These are phyloP conservation scores for Hyposoter dolosus DNA, from an alignment of 2,888 invertebrate species.

Conservation along the genomic window DNA sequence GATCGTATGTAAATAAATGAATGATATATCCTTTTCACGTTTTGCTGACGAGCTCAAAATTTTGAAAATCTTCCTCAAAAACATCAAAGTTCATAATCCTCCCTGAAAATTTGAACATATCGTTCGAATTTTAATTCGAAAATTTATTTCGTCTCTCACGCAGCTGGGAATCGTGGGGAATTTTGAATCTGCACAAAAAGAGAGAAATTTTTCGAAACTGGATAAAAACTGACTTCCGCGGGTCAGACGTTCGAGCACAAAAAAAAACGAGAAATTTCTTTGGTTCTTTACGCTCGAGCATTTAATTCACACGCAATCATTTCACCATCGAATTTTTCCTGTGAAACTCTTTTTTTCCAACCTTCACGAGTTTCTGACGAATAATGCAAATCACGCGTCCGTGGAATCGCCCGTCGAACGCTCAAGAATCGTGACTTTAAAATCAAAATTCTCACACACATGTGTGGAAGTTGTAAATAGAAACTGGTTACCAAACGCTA, in stretches of 20 bases:
- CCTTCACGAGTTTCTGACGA: constrained; percentile 32
- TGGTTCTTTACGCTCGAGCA: background rate
- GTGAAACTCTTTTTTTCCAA: constrained; percentile 42
- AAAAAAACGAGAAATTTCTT: background rate
- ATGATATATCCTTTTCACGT: background rate
- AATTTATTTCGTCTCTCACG: background rate
- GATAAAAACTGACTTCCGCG: background rate
- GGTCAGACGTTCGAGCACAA: background rate
- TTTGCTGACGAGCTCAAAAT: background rate
- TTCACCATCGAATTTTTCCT: constrained; percentile 48
- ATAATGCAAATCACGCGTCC: constrained; percentile 58
- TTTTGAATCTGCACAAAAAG: background rate
- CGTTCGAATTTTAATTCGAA: background rate
- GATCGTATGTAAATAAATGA: background rate
- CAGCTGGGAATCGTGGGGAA: background rate
- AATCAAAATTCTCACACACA: background rate
- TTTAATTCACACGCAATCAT: constrained; percentile 7
- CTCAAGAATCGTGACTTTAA: constrained; percentile 25
- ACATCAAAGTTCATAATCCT: background rate
- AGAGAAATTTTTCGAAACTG: background rate
- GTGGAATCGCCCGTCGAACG: constrained; percentile 9
- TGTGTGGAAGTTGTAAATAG: background rate
- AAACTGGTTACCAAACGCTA: background rate
- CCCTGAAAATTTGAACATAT: background rate
- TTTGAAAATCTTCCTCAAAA: background rate